These are phyloP conservation scores for Heterocephalus glaber DNA, from an alignment of 2,113 vertebrate genomes.

Conservation along the genomic window DNA sequence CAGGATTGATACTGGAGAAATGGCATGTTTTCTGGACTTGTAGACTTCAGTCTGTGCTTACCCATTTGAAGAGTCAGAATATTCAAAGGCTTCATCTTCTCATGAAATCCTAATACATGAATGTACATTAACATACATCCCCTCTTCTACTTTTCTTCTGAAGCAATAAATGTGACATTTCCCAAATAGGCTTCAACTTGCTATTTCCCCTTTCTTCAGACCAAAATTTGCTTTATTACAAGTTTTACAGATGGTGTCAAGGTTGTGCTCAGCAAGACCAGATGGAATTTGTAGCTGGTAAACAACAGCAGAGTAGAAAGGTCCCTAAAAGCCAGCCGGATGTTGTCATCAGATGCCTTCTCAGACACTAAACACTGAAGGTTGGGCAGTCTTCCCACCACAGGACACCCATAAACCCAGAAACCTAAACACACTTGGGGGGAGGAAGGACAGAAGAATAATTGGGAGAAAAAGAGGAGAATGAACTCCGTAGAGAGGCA, in stretches of 20 bases:
- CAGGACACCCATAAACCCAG: neutral
- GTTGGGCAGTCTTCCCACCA: neutral
- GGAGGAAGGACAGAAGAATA: neutral
- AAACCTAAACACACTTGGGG: neutral
- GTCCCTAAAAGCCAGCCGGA: neutral
- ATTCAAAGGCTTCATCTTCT: neutral
- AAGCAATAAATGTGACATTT: slow-evolving; percentile 50
- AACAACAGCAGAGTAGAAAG: slow-evolving; percentile 44
- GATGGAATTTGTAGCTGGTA: slow-evolving; percentile 55
- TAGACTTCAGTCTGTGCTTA: neutral
- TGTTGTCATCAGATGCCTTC: neutral
- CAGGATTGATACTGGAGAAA: neutral
- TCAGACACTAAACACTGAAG: neutral
- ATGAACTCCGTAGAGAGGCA: neutral
- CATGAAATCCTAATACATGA: neutral
- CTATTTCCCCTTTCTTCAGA: slow-evolving; percentile 47
- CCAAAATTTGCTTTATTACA: slow-evolving; percentile 46
- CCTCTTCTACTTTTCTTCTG: neutral
- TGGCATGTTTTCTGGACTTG: neutral
- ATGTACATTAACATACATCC: accelerated
- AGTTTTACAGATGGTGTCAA: slow-evolving; percentile 59
- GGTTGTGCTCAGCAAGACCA: slow-evolving; percentile 48
- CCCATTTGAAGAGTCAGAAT: accelerated
- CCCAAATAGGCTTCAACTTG: slow-evolving; percentile 23
- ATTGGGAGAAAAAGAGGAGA: neutral